Evolutionary conservation across 2,888 invertebrate species (phyloP).

Genomic region (Cantharis rufa): DNA sequence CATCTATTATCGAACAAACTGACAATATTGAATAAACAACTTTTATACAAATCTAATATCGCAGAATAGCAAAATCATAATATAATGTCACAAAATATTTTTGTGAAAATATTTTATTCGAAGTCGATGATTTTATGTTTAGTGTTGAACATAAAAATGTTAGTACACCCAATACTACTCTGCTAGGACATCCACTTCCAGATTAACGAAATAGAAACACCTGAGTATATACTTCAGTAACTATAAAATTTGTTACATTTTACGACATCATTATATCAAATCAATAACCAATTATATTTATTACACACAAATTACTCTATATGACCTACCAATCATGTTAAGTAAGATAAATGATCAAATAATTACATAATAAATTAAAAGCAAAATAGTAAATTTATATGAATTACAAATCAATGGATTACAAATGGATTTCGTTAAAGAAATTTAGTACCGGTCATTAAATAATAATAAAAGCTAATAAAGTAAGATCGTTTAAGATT

Average conservation of each 20-base stretch:
- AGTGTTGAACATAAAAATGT: not conserved
- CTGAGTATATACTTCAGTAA: not conserved
- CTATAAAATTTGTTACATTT: not conserved
- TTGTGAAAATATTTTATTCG: not conserved
- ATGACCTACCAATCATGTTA: not conserved
- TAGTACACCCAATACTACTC: not conserved
- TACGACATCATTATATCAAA: not conserved
- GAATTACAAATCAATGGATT: not conserved
- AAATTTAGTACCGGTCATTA: not conserved
- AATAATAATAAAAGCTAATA: not conserved
- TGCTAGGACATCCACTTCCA: not conserved
- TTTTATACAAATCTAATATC: not conserved
- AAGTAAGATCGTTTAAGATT: not conserved
- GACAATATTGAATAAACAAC: not conserved
- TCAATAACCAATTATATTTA: constrained; percentile 2
- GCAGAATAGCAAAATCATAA: not conserved
- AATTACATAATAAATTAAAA: not conserved
- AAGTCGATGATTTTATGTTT: not conserved
- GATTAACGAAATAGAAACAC: not conserved
- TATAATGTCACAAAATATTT: not conserved
- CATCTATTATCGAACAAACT: not conserved
- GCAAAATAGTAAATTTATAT: not conserved
- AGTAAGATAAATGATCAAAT: not conserved
- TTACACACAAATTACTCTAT: not conserved
- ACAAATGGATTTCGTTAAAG: not conserved